These are phyloP conservation scores for Etheostoma spectabile DNA, from an alignment of 2,113 vertebrate species.

Conservation along the genomic window DNA sequence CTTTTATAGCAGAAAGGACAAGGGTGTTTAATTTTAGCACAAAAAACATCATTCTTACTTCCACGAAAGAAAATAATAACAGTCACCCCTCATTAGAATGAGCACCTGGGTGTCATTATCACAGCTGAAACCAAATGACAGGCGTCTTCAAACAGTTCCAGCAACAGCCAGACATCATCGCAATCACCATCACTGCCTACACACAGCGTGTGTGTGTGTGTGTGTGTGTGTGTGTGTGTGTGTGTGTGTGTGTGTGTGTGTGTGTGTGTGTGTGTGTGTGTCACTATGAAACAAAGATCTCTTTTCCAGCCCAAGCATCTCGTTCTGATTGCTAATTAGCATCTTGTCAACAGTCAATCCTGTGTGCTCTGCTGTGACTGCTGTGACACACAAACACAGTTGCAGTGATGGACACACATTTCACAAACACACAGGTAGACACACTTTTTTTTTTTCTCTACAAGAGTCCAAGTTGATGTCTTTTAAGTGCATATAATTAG, in stretches of 20 bases:
- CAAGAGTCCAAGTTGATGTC: not conserved
- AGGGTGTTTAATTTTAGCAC: constrained; percentile 12
- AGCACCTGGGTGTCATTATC: constrained; percentile 68
- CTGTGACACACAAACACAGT: constrained; percentile 14
- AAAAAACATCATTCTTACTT: not conserved
- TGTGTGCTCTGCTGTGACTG: constrained; percentile 55
- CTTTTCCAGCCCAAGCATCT: constrained; percentile 60
- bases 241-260: constrained; percentile 30
- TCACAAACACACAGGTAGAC: not conserved
- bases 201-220: constrained; percentile 10
- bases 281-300: constrained; percentile 61
- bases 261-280: constrained; percentile 37
- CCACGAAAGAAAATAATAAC: not conserved
- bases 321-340: constrained; percentile 76
- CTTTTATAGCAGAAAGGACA: not conserved
- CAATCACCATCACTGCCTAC: constrained; percentile 47
- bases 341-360: constrained; percentile 71
- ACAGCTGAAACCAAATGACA: constrained; percentile 56
- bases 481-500: not conserved
- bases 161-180: constrained; percentile 52
- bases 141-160: constrained; percentile 52
- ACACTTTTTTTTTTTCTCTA: not conserved
- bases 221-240: constrained; percentile 41
- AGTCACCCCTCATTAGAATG: constrained; percentile 39
- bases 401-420: not conserved